These are phyloP conservation scores for Pseudeuparius sepicola DNA, from an alignment of 2,888 invertebrate genomes.

Conservation along the genomic window DNA sequence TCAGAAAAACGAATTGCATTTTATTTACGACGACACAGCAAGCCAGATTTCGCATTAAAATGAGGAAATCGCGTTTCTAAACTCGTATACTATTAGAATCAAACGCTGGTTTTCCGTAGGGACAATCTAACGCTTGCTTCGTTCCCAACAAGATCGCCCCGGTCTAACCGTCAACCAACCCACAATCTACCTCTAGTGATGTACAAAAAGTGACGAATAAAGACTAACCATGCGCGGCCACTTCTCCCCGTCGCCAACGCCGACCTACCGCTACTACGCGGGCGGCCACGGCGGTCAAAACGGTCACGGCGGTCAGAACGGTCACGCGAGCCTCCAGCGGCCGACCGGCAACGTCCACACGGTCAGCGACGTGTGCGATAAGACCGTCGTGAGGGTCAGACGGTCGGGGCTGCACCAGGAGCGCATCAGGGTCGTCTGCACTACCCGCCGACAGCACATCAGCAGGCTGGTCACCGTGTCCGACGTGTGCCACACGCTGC, in stretches of 20 bases:
- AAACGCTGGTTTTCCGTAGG: too few species aligned
- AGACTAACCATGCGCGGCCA: conserved; percentile 24
- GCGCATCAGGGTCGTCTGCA: conserved; percentile 37
- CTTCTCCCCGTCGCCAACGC: conserved; percentile 18
- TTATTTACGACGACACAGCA: too few species aligned
- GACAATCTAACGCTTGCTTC: too few species aligned
- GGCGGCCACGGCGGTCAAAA: conserved; percentile 22
- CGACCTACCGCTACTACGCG: conserved; percentile 18
- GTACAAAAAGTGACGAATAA: too few species aligned
- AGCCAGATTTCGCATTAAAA: too few species aligned
- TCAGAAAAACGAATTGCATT: too few species aligned
- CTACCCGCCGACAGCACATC: conserved; percentile 37
- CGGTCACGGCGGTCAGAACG: conserved; percentile 11
- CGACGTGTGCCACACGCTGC: conserved; percentile 34
- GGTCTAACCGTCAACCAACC: too few species aligned
- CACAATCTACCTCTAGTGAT: too few species aligned
- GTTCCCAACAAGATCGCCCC: too few species aligned
- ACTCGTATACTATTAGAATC: too few species aligned
- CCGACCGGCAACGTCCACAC: conserved; percentile 18
- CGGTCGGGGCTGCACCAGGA: conserved; percentile 36
- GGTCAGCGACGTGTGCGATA: conserved; percentile 30
- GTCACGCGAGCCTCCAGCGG: conserved; percentile 23
- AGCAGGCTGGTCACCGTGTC: conserved; percentile 38
- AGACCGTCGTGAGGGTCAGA: conserved; percentile 36
- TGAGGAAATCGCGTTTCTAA: too few species aligned